Evolutionary conservation across 2,113 vertebrate genomes (phyloP), one percentile per base, ranked within the genome.

Genomic region (Atherinomorus stipes): DNA sequence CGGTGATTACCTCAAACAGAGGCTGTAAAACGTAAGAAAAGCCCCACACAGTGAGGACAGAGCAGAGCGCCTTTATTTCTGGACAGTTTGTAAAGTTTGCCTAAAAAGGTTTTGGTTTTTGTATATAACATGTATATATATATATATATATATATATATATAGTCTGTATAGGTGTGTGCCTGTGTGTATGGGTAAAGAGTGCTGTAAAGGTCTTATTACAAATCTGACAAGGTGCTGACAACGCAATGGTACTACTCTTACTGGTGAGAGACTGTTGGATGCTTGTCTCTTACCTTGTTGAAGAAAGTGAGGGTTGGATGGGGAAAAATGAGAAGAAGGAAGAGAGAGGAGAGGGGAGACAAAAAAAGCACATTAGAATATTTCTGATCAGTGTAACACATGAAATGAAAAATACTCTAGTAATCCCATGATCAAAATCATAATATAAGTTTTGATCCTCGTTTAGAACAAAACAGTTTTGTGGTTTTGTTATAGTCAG

Each of bases 221-320:
- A 71, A 58, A 64, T 61, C 19, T 78, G 72, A 71, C 71, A 70
- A 47, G 54, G n/a, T 70, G 73, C 47, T 71, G 65, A 54, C 59
- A 76, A 56, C 44, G 47, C 44, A 40, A 67, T 80, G 64, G 49
- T 31, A 75, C 49, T 16, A 57, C 16, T 38, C 31, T 56, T 70
- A 73, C 45, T 68, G 54, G 26, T 64, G 58, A 53, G 23, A 74
- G 15, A 79, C 12, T 61, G 45, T 47, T 47, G 40, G n/a, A 79
- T 25, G 62, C 19, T 80, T 76, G 40, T 50, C 23, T 72, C 88
- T 92, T 92, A 90, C 88, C 90, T 92, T 88, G 64, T 74, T 75
- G 75, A 40, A 54, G 60, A 62, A 21, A 40, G 19, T 4, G 40
- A 7, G 13, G 62, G 31, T 31, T 31, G 28, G 28, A 31, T 31